Evolutionary conservation across 92 coral and sea anemone species (phyloP), one percentile per base, ranked within the genome.

Genomic region (Phenganax marumi): DNA sequence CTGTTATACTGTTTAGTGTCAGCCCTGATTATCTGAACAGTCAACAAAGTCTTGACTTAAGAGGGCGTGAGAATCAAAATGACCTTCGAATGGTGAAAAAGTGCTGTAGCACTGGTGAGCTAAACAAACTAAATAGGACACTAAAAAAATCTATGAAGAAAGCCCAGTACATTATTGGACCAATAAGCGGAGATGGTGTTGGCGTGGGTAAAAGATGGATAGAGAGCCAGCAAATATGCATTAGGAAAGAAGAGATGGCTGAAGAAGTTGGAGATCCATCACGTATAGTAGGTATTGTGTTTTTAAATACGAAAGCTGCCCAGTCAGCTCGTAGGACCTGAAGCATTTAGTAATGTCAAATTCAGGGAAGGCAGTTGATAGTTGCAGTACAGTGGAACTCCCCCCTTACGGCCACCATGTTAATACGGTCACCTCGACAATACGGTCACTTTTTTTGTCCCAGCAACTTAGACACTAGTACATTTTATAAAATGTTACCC

Each of bases 61-160:
- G 70, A 0, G 19, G 12, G 47, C 54, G 8, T 25, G 68, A 76
- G 24, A 55, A n/a, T 6, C 22, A 2, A 8, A 12, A 47, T 19
- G 56, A 58, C 57, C 57, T 2, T 2, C 16, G 21, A 52, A 3
- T 33, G 9, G 55, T 77, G 12, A 57, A 8, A 55, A 61, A 73
- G 2, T 73, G 13, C 39, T 73, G 12, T 46, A 6, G 90, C 75
- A 3, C 77, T 81, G 11, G 93, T 92, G 57, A 88, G 80, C 93
- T 87, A 50, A 16, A 66, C 52, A 2, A 75, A 68, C 49, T 23
- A 17, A 25, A n/a, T 54, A 7, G 53, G 18, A 23, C 50, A 77
- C 19, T 77, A n/a, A 60, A 77, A 25, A 10, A 17, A 8, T 22
- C 46, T 9, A 8, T 77, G 43, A n/a, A 18, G 2, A 77, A 46